Base-by-base conservation (phyloP, 2,888 invertebrate genomes). In the Athalia rosae region DNA sequence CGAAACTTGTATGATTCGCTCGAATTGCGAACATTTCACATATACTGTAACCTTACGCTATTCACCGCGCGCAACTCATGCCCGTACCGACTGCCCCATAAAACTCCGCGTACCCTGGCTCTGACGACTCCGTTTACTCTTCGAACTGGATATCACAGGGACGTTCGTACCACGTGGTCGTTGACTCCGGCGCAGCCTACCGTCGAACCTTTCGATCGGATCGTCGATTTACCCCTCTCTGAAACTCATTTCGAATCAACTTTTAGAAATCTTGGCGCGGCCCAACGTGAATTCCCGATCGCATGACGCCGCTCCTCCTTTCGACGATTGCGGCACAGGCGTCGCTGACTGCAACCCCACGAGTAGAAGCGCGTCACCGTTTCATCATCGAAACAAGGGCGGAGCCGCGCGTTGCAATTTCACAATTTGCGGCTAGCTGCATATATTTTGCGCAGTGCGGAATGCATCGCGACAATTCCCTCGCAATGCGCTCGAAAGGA, bases 251-350 rank as follows among this genome's bases (percentile, higher is more conserved):
- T 41, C 74, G 3, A 74, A n/a, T 48, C n/a, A 48, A 74, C 59
- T 74, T 74, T 61, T 13, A 61, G 15, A 48, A 47, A 67, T 28
- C 58, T 56, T 13, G 3, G 64, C 61, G 61, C 61, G 61, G 48
- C 48, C 74, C 74, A 74, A 59, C 74, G 4, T 45, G 13, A 45
- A 58, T 43, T 58, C 71, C 28, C 7, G 74, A 74, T 74, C 74
- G 74, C 74, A 74, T 74, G 74, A 62, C 74, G 58, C 47, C 61
- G 11, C 74, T 41, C 61, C 74, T 41, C 61, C 61, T 61, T 74
- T 74, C 62, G 61, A 48, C 74, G 48, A 62, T 28, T 0, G 74
- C 61, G 43, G 48, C 4, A 74, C 4, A 74, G 48, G 15, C 48
- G 61, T 28, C 41, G 47, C 15, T 59, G 48, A 48, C 56, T 45